Conservation (phyloP, 2,888 invertebrate species). For the Drosophila ezoana region DNA sequence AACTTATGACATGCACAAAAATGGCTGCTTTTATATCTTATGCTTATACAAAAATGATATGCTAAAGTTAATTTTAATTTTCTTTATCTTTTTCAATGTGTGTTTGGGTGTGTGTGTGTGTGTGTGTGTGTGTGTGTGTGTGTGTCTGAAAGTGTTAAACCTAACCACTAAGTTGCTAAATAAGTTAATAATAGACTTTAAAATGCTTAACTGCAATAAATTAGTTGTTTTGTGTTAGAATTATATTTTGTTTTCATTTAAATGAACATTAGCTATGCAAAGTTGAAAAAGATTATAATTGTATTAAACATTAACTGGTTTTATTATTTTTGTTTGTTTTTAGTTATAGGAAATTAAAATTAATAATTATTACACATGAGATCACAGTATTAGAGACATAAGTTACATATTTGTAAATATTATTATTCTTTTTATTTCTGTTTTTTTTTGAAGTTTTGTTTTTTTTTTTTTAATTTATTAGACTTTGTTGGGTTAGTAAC, state of each 20-base stretch:
- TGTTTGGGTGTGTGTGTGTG: constrained; percentile 16
- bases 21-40: constrained; percentile 53
- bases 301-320: constrained; percentile 49
- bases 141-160: constrained; percentile 46
- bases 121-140: constrained; percentile 22
- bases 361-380: constrained; percentile 85
- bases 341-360: constrained; percentile 78
- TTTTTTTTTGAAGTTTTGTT: constrained; percentile 22
- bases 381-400: constrained; percentile 86
- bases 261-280: constrained; percentile 76
- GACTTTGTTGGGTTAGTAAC: constrained; percentile 70
- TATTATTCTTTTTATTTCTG: constrained; percentile 23
- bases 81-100: constrained; percentile 29
- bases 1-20: constrained; percentile 52
- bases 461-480: constrained; percentile 12
- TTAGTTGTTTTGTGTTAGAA: constrained; percentile 69
- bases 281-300: constrained; percentile 53
- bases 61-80: constrained; percentile 49
- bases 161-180: constrained; percentile 63
- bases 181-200: constrained; percentile 60
- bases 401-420: constrained; percentile 74
- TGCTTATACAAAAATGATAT: constrained; percentile 71
- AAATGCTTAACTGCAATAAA: constrained; percentile 78
- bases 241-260: constrained; percentile 36
- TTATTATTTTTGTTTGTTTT: constrained; percentile 39